Evolutionary conservation across 2,888 invertebrate species (phyloP), one percentile per base, ranked within the genome.

Genomic region (Pogonocherus hispidulus): DNA sequence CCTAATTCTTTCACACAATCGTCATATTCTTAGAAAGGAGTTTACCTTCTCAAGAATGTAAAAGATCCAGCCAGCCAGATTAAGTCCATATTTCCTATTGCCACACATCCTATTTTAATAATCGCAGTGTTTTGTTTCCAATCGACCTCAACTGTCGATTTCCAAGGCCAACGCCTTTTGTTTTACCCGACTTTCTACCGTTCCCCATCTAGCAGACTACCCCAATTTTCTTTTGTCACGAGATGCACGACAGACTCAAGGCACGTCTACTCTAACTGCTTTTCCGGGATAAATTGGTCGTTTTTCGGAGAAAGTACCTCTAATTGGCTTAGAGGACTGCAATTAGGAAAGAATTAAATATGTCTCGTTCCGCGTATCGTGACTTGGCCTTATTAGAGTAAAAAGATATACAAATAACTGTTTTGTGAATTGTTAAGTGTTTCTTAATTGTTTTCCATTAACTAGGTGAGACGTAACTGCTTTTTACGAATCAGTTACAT

Each of bases 61-160:
- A 66, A 60, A 59, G 47, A 47, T 22, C n/a, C n/a, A n/a, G n/a
- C n/a, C n/a, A n/a, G n/a, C n/a, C 27, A 63, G 44, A 63, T 62
- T 56, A 57, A 65, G 22, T 67, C 63, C 56, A 56, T 57, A 66
- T 67, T 67, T 72, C 71, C 69, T 67, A 41, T 69, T 72, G 64
- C 63, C 57, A 69, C 69, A 72, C 63, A 69, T 72, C 71, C 69
- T 67, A 72, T 44, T 46, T 57, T 37, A 51, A 46, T 22, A 44
- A 46, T 44, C 57, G 22, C 16, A 19, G 55, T 67, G 60, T 72
- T 72, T 68, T 49, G 67, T 63, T 47, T 32, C 37, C 52, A 64
- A 66, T 66, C 56, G 71, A 65, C 71, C 67, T 69, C 65, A 69
- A 56, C 54, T 55, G 59, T 57, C 19, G 44, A 63, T 65, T 63